phyloP scores from a whole-genome alignment of 2,888 invertebrate species.

The Clistopyga incitator region DNA sequence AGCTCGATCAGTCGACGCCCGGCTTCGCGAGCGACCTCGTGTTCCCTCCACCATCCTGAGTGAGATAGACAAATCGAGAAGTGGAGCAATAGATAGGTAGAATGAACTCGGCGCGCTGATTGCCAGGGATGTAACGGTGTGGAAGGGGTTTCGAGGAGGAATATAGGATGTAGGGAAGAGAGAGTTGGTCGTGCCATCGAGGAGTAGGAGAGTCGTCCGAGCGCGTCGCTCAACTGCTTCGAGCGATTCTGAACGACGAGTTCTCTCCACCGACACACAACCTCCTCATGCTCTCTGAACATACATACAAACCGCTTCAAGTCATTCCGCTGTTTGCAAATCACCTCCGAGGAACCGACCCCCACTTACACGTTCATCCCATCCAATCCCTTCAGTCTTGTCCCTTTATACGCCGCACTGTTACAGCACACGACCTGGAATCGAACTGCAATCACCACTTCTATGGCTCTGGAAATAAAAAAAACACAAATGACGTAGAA shows the following conservation, averaged over 20 bases:
- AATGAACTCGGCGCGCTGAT: slow-evolving; percentile 65
- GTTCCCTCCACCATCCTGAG: slow-evolving; percentile 49
- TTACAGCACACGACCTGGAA: slow-evolving; percentile 3
- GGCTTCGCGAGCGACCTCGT: slow-evolving; percentile 54
- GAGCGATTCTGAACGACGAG: slow-evolving; percentile 48
- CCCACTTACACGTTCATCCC: slow-evolving; percentile 51
- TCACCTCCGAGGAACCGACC: slow-evolving; percentile 53
- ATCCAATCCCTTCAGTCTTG: slow-evolving; percentile 29
- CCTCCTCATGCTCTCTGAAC: slow-evolving; percentile 56
- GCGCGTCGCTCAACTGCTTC: slow-evolving; percentile 44
- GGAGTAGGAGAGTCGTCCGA: slow-evolving; percentile 51
- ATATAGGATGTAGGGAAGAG: slow-evolving; percentile 38
- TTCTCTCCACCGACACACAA: slow-evolving; percentile 48
- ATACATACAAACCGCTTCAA: slow-evolving; percentile 56
- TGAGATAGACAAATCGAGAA: slow-evolving; percentile 64
- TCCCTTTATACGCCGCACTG: slow-evolving; percentile 44
- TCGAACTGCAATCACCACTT: slow-evolving; percentile 13
- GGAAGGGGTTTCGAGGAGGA: slow-evolving; percentile 51
- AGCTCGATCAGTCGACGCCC: slow-evolving; percentile 67
- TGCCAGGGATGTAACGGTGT: slow-evolving; percentile 64
- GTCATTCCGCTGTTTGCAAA: slow-evolving; percentile 62
- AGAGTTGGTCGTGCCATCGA: slow-evolving; percentile 45
- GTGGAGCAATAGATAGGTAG: slow-evolving; percentile 61
- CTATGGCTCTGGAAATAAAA: background rate
- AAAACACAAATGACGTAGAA: slow-evolving; percentile 9